Conservation (phyloP, 2,797 vertebrate species). For the Heterohyrax brucei region DNA sequence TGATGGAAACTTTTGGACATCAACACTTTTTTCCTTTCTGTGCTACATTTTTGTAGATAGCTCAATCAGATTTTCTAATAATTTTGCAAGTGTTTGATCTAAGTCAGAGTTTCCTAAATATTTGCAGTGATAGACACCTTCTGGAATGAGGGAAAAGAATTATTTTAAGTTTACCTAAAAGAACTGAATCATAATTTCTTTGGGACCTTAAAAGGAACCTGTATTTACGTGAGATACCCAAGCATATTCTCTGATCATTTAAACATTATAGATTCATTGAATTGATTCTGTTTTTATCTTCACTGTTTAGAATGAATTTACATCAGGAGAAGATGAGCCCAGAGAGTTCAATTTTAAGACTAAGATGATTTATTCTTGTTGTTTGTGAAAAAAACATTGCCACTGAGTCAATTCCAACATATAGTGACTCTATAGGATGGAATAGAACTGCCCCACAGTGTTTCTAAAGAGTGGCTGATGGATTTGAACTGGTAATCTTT, state of each 20-base stretch:
- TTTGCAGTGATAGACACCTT: background rate
- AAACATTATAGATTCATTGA: background rate
- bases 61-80: background rate
- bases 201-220: background rate
- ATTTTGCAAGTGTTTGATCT: background rate
- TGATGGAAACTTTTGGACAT: background rate
- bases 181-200: background rate
- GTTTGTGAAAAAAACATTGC: too few species aligned
- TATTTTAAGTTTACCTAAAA: background rate
- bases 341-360: background rate
- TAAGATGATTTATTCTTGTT: background rate
- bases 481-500: too few species aligned
- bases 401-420: too few species aligned
- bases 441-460: too few species aligned
- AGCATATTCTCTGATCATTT: constrained; percentile 26
- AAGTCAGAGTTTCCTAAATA: background rate
- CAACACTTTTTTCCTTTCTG: background rate
- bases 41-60: background rate
- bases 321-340: background rate
- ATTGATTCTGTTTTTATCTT: background rate
- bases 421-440: too few species aligned
- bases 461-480: too few species aligned
- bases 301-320: constrained; percentile 26
- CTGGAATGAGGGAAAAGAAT: background rate
- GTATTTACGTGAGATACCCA: background rate